Evolutionary conservation across 37 sponge, comb jelly and placozoan genomes (phyloP).

Genomic region (Halisarca cf. caerulea): DNA sequence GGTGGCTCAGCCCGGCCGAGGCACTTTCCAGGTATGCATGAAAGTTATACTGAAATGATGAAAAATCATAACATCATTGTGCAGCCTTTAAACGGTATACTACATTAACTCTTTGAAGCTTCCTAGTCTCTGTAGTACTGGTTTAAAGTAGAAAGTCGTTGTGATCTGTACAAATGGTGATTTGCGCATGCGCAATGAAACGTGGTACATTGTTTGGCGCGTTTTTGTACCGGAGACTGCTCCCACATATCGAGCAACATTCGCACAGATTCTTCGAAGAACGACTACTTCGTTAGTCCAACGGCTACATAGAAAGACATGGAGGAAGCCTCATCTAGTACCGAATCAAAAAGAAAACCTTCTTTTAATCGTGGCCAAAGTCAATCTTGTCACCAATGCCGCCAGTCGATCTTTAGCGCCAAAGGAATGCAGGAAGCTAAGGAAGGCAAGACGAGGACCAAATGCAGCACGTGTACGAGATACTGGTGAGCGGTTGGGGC

Average conservation of each 20-base stretch:
- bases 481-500: slow-evolving; percentile 65
- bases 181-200: too few relatives aligned
- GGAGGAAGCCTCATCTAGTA: background rate
- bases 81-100: too few relatives aligned
- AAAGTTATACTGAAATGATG: too few relatives aligned
- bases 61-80: too few relatives aligned
- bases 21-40: too few relatives aligned
- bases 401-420: slow-evolving; percentile 65
- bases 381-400: slow-evolving; percentile 72
- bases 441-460: slow-evolving; percentile 50
- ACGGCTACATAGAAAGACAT: background rate
- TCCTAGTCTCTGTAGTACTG: too few relatives aligned
- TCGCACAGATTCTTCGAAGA: background rate
- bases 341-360: background rate
- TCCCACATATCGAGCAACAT: background rate
- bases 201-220: too few relatives aligned
- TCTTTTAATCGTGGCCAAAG: slow-evolving; percentile 40
- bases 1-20: too few relatives aligned
- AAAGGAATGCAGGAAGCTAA: slow-evolving; percentile 55
- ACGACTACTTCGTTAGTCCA: too few relatives aligned
- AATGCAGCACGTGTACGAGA: slow-evolving; percentile 57
- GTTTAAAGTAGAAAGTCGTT: too few relatives aligned
- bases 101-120: too few relatives aligned
- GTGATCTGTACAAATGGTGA: too few relatives aligned
- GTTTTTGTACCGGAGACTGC: background rate